Evolutionary conservation across 2,888 invertebrate species (phyloP).

Genomic region (Dolichomitus sp.): DNA sequence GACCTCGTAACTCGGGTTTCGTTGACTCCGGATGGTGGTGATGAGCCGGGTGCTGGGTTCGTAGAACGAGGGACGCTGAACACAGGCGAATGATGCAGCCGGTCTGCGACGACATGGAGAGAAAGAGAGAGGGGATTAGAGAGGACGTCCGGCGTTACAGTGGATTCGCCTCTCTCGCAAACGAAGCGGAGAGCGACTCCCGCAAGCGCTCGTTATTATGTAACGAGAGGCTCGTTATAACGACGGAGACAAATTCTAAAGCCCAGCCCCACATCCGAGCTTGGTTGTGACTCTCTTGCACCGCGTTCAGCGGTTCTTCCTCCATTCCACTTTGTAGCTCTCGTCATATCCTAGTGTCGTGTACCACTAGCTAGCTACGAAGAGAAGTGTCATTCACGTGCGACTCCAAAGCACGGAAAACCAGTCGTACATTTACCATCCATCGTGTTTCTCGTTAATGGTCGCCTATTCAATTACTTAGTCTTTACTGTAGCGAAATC

Average conservation of each 20-base stretch:
- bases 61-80: constrained; percentile 52
- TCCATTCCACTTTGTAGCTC: constrained; percentile 41
- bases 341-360: constrained; percentile 33
- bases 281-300: constrained; percentile 33
- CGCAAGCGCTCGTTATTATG: constrained; percentile 82
- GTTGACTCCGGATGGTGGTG: constrained; percentile 75
- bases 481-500: constrained; percentile 5
- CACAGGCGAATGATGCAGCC: constrained; percentile 57
- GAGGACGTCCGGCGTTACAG: constrained; percentile 77
- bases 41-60: constrained; percentile 34
- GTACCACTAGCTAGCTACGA: constrained; percentile 2
- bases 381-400: constrained; percentile 41
- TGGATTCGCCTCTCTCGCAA: constrained; percentile 77
- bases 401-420: constrained; percentile 11
- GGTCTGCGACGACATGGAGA: constrained; percentile 52
- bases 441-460: not conserved
- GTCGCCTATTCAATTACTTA: constrained; percentile 12
- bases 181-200: constrained; percentile 77
- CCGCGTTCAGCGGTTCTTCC: constrained; percentile 30
- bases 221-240: constrained; percentile 85
- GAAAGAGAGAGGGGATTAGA: constrained; percentile 68
- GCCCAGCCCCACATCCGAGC: constrained; percentile 71
- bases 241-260: constrained; percentile 84
- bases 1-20: constrained; percentile 77
- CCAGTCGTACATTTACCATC: constrained; percentile 6